Percentiles rank a stretch among this genome's conserved stretches.
Conservation (phyloP, 2,113 vertebrate genomes). For the Apteryx mantelli region DNA sequence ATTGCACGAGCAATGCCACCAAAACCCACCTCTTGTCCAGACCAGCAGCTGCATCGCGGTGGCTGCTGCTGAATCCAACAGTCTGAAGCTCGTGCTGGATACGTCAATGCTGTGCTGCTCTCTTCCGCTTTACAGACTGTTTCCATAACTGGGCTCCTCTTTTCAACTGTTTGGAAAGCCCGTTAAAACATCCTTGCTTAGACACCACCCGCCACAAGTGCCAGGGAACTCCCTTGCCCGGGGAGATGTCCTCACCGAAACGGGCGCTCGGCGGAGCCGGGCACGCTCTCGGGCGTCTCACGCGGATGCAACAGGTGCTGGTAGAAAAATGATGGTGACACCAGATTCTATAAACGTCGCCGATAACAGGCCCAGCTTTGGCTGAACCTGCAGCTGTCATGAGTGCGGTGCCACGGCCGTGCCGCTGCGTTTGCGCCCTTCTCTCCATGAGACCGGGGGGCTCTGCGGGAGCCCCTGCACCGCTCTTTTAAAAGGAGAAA, state of each 20-base stretch:
- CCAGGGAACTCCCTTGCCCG: neutral
- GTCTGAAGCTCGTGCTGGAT: neutral
- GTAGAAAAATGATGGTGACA: neutral
- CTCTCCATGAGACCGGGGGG: too few relatives aligned
- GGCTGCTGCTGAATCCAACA: too few relatives aligned
- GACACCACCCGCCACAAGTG: rapidly evolving
- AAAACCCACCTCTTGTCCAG: neutral
- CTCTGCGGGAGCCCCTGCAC: too few relatives aligned
- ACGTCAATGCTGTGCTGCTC: neutral
- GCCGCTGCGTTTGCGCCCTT: too few relatives aligned
- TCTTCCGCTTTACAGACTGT: neutral
- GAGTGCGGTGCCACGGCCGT: too few relatives aligned
- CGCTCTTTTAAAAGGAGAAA: too few relatives aligned
- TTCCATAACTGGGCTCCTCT: neutral
- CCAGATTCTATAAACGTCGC: neutral
- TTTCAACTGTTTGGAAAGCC: neutral
- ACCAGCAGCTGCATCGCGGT: too few relatives aligned
- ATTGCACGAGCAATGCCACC: neutral
- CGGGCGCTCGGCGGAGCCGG: rapidly evolving
- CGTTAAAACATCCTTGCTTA: neutral
- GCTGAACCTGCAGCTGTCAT: too few relatives aligned
- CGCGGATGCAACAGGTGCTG: neutral
- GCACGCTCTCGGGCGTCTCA: rapidly evolving
- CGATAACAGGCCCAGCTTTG: neutral
- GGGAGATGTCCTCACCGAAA: neutral